Conservation (phyloP, 1,140 invertebrate genomes). For the Leptopilina clavipes region DNA sequence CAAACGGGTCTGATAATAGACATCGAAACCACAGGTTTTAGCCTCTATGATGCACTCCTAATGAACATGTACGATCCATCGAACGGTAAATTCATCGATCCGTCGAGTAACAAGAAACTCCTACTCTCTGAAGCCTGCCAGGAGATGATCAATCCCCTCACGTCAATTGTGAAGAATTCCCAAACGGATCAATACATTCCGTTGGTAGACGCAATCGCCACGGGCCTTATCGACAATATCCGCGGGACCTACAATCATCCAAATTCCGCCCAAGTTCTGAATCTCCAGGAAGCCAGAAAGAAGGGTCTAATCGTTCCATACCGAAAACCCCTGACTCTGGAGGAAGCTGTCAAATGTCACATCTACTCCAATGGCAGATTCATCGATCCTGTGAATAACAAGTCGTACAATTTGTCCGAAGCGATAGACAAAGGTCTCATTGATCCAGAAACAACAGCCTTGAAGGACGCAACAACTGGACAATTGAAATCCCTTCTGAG, state of each 20-base stretch:
- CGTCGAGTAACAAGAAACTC: conserved; percentile 84
- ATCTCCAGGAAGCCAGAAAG: conserved; percentile 82
- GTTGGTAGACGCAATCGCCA: conserved; percentile 84
- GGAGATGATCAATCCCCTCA: conserved; percentile 86
- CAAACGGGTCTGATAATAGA: conserved; percentile 87
- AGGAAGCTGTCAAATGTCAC: conserved; percentile 85
- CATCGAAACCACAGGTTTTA: conserved; percentile 87
- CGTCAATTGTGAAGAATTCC: conserved; percentile 86
- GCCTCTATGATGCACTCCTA: conserved; percentile 87
- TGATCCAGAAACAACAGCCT: conserved; percentile 83
- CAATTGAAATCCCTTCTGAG: conserved; percentile 82
- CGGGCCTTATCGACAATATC: conserved; percentile 83
- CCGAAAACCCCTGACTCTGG: conserved; percentile 81
- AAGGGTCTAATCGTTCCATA: conserved; percentile 85
- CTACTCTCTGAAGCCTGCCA: conserved; percentile 87
- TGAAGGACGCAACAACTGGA: conserved; percentile 85
- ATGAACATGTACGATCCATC: conserved; percentile 87
- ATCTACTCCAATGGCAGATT: conserved; percentile 88
- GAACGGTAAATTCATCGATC: conserved; percentile 86
- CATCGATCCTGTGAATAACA: conserved; percentile 83
- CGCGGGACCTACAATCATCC: conserved; percentile 82
- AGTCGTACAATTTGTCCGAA: conserved; percentile 81
- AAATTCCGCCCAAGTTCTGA: conserved; percentile 77
- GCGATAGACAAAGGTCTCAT: conserved; percentile 84
- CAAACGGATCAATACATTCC: conserved; percentile 82